Base-by-base conservation (phyloP, 2,113 vertebrate species). In the Urocitellus parryii region DNA sequence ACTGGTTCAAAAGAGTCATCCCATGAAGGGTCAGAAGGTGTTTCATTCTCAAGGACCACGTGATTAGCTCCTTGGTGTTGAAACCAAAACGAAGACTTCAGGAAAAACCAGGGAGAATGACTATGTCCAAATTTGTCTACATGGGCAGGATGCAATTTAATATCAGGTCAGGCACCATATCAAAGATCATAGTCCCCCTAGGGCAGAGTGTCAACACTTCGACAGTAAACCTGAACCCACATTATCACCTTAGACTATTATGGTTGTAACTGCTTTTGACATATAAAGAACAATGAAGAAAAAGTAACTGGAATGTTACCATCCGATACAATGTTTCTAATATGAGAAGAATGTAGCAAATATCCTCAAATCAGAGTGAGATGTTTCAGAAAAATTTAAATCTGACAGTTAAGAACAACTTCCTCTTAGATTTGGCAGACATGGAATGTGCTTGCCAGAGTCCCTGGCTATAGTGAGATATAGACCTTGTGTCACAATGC, bases 61-160 rank as follows among this genome's bases (percentile, higher is more conserved):
- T 98, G 85, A 58, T 93, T 80, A 39, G 95, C 92, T 92, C 97
- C 98, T 56, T 92, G 98, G 87, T 95, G 98, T 95, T 90, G 98
- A 82, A 98, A 97, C 99, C 99, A 99, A 97, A 99, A 99, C 0
- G 98, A 99, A 0, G 99, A 98, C 97, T 99, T 99, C 97, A 99
- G 98, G 98, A 98, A 99, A 98, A 99, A 99, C 27, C 99, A 17
- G 45, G 99, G 95, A 25, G 99, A 98, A 1, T 97, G 97, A 80
- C 88, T 98, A 94, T 97, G 98, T 68, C 99, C 99, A 20, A 99
- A 99, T 97, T 99, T 99, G 65, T 99, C 99, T 99, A 88, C 3
- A 8, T 24, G 25, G 93, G 73, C n/a, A 94, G 48, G 80, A 79
- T 17, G 42, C 2, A 88, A 67, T 9, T 27, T 63, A 39, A 77